Percentiles rank a stretch among this genome's conserved stretches.
Conservation (phyloP, 2,113 vertebrate genomes). For the Spea bombifrons region DNA sequence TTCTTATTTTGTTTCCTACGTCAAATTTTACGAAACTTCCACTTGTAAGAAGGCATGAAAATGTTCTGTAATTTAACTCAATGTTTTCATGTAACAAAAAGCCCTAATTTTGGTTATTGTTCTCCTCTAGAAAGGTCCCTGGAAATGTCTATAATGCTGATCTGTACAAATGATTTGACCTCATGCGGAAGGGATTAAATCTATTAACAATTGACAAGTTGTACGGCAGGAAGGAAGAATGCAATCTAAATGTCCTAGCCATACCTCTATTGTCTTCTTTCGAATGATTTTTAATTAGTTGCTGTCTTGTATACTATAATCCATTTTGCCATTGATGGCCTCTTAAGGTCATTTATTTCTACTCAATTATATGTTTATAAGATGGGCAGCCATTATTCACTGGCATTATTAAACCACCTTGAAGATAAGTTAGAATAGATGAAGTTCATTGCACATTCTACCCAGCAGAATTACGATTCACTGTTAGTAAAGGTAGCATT, state of each 20-base stretch:
- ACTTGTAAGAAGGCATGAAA: no score
- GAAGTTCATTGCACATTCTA: background rate
- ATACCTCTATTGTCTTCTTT: background rate
- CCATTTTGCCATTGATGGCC: background rate
- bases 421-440: background rate
- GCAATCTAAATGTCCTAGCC: no score
- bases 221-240: background rate
- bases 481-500: background rate
- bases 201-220: no score
- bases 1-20: no score
- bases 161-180: no score
- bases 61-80: no score
- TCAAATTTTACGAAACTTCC: no score
- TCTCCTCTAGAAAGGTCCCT: no score
- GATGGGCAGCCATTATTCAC: background rate
- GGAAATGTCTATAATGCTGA: no score
- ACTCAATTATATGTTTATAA: background rate
- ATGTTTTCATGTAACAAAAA: no score
- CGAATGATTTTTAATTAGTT: background rate
- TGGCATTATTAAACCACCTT: background rate
- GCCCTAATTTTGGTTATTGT: no score
- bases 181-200: no score
- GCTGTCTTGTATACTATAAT: background rate
- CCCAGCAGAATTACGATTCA: background rate
- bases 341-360: background rate